Base-by-base conservation (phyloP, 37 sponge, comb jelly and placozoan genomes). In the Ianthella basta region DNA sequence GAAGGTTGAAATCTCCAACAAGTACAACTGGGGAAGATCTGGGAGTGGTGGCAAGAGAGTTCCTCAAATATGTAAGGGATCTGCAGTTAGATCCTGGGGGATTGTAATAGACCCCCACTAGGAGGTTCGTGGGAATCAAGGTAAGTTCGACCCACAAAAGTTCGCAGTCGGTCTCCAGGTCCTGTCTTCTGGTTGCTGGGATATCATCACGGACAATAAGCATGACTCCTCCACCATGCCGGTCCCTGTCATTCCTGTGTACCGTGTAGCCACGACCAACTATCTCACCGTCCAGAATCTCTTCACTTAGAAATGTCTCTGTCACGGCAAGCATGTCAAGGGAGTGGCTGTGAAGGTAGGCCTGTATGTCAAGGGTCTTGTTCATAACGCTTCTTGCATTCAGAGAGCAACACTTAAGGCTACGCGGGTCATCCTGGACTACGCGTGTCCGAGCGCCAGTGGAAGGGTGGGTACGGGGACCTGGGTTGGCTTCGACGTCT, bases 191-290 rank as follows among this genome's bases (percentile, higher is more conserved):
- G 56, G 72, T 70, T 16, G 72, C 34, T 21, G 56, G 72, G 56
- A 83, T 83, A 30, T 15, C 12, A 36, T 55, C 53, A 8, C 37
- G 15, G 29, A 83, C 57, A 18, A 83, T 24, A 0, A 83, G 70
- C 84, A 83, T 83, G 0, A 83, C 70, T 10, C 84, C 84, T 0
- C 84, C 84, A 23, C 82, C 82, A 38, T 82, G 82, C 18, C 82
- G 12, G 67, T 82, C 63, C 1, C 66, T 29, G 38, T 82, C 82
- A 20, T n/a, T 60, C 25, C 44, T 60, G 36, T 61, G 61, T 4
- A 82, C 67, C 15, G 21, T 13, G 25, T 64, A 39, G 50, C 15
- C 21, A 33, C 44, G 6, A 18, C 72, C 78, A 10, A 75, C 53
- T 19, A 75, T 39, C 53, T 75, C 78, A 41, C 53, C 37, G 10